A percentile compares a stretch with the other conserved stretches of the same genome.
phyloP scores from a whole-genome alignment of 2,113 vertebrate genomes.

The Dascyllus trimaculatus region DNA sequence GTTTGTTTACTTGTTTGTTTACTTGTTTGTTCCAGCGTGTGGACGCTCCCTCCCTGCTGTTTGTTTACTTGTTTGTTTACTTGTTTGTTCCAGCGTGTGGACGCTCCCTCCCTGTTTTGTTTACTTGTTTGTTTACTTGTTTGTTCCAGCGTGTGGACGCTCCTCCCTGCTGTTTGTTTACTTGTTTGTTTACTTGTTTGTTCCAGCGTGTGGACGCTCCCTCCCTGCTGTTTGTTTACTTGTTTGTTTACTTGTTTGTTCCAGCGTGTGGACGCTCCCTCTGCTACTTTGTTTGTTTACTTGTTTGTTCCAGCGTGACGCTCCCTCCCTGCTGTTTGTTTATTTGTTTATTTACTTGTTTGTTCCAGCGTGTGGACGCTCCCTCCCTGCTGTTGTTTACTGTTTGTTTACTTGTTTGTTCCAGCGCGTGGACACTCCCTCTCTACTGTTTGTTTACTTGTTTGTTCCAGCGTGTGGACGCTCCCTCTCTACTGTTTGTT shows the following conservation, averaged over 20 bases:
- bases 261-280: slow-evolving; percentile 82
- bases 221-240: slow-evolving; percentile 88
- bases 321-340: background rate
- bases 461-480: too few species aligned
- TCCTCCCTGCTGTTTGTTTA: background rate
- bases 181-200: background rate
- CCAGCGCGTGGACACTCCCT: slow-evolving; percentile 90
- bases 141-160: background rate
- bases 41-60: slow-evolving; percentile 90
- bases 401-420: background rate
- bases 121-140: background rate
- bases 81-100: slow-evolving; percentile 49
- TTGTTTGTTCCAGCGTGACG: background rate
- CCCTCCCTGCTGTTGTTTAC: background rate
- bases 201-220: slow-evolving; percentile 90
- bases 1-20: too few species aligned
- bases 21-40: slow-evolving; percentile 80
- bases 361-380: too few species aligned
- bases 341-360: too few species aligned
- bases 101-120: slow-evolving; percentile 83
- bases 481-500: too few species aligned
- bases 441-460: slow-evolving; percentile 68
- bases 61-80: too few species aligned
- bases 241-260: too few species aligned
- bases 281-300: slow-evolving; percentile 59